Evolutionary conservation across 2,888 invertebrate species (phyloP).

Genomic region (Scaptomyza cyrtandrae): DNA sequence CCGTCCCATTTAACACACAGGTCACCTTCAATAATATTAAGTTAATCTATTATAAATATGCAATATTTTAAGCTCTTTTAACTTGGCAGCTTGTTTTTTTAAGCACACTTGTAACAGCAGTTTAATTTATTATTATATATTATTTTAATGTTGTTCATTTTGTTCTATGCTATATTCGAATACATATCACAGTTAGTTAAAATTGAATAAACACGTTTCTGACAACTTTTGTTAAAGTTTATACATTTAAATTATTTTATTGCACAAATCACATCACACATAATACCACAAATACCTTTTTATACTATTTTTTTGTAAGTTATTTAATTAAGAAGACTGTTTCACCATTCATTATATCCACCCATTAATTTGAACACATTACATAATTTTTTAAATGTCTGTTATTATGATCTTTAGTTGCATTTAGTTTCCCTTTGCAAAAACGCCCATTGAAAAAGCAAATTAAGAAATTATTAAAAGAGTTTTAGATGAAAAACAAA

Average conservation of each 20-base stretch:
- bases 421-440: slow-evolving; percentile 26
- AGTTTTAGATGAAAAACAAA: slow-evolving; percentile 41
- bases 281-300: not conserved
- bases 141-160: slow-evolving; percentile 52
- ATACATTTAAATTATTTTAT: slow-evolving; percentile 12
- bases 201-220: slow-evolving; percentile 63
- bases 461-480: slow-evolving; percentile 30
- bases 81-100: slow-evolving; percentile 33
- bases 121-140: slow-evolving; percentile 42
- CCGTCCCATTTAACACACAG: slow-evolving; percentile 48
- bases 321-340: not conserved
- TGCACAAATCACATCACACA: slow-evolving; percentile 10
- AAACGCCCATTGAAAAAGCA: slow-evolving; percentile 31
- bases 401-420: slow-evolving; percentile 16
- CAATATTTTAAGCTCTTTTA: slow-evolving; percentile 32
- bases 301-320: not conserved
- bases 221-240: slow-evolving; percentile 59
- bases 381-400: not conserved
- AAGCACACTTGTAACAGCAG: slow-evolving; percentile 31
- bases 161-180: slow-evolving; percentile 35
- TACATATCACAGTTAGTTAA: slow-evolving; percentile 64
- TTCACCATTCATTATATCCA: not conserved
- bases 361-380: not conserved
- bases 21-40: slow-evolving; percentile 37
- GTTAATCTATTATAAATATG: slow-evolving; percentile 20